Conservation (phyloP, 2,888 invertebrate genomes). For the Diploptera punctata region DNA sequence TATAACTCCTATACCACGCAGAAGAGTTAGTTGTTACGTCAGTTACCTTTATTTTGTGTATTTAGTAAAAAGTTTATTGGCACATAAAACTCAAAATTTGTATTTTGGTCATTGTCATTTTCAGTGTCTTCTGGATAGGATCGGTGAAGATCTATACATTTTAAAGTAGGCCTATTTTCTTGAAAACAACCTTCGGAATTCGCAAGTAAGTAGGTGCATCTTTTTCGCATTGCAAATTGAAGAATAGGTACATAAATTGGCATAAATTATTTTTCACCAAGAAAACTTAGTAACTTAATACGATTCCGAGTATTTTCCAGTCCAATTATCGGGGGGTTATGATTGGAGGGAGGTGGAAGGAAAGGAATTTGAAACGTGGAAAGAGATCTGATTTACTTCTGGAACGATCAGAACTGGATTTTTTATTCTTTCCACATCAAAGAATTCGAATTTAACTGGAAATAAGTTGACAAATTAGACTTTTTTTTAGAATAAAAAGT, state of each 20-base stretch:
- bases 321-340: slow-evolving; percentile 23
- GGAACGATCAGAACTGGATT: slow-evolving; percentile 32
- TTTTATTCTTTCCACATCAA: slow-evolving; percentile 35
- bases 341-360: background rate
- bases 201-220: background rate
- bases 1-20: no score
- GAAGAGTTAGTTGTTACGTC: no score
- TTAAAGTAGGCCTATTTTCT: no score
- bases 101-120: no score
- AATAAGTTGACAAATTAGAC: slow-evolving; percentile 32
- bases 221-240: background rate
- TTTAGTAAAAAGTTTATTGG: no score
- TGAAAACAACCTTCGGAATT: no score
- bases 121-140: no score
- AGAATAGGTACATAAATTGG: background rate
- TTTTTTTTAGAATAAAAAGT: background rate
- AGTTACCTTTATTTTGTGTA: no score
- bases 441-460: slow-evolving; percentile 33
- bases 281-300: slow-evolving; percentile 4
- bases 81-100: no score
- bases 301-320: slow-evolving; percentile 1
- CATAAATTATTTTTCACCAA: background rate
- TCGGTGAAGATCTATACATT: no score
- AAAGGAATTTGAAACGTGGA: background rate
- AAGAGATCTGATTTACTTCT: slow-evolving; percentile 33